Evolutionary conservation across 2,888 invertebrate genomes (phyloP).

Genomic region (Agonum fuliginosum): DNA sequence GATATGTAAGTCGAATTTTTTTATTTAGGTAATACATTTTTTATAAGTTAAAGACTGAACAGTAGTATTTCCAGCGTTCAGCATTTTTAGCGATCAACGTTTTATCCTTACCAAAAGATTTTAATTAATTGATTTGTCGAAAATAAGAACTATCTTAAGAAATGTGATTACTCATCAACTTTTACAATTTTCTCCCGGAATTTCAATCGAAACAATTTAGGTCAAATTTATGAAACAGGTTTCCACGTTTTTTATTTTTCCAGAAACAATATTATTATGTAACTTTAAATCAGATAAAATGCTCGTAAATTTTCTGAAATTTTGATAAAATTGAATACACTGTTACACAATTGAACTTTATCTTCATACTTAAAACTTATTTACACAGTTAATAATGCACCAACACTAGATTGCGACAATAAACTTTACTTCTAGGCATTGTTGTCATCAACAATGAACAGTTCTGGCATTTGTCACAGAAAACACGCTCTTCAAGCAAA

Average conservation of each 20-base stretch:
- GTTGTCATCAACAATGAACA: too few relatives aligned
- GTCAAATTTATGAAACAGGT: background rate
- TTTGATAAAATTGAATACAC: slow-evolving; percentile 16
- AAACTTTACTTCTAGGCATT: too few relatives aligned
- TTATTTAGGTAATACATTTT: too few relatives aligned
- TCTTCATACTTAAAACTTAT: background rate
- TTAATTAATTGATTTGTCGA: too few relatives aligned
- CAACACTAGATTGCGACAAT: background rate
- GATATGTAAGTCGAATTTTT: too few relatives aligned
- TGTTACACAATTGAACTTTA: background rate
- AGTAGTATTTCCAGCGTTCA: too few relatives aligned
- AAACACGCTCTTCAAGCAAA: background rate
- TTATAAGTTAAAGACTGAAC: too few relatives aligned
- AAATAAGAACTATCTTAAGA: too few relatives aligned
- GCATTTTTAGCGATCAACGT: too few relatives aligned
- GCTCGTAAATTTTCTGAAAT: background rate
- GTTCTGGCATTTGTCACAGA: background rate
- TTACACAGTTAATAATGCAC: background rate
- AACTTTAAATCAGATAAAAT: background rate
- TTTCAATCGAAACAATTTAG: background rate
- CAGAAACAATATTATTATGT: background rate
- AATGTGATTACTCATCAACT: background rate
- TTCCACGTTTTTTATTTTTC: background rate
- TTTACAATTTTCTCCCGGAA: background rate
- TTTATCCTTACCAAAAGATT: too few relatives aligned